Percentiles rank a stretch among this genome's conserved stretches.
phyloP scores from a whole-genome alignment of 2,113 vertebrate genomes.

The Carollia perspicillata region DNA sequence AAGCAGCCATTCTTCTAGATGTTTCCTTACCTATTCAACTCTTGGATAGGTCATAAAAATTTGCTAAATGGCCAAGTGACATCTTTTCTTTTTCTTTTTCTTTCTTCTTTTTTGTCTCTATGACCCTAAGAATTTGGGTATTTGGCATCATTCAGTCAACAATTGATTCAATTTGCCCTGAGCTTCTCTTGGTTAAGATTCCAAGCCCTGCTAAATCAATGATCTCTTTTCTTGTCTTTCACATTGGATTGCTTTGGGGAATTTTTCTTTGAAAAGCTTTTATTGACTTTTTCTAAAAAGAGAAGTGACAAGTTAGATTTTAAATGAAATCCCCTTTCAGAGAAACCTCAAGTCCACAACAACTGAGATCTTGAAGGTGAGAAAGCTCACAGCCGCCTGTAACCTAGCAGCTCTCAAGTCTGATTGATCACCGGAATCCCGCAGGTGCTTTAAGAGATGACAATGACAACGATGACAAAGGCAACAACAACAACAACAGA shows the following conservation, averaged over 20 bases:
- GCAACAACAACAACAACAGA: rapidly evolving
- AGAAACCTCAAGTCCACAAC: neutral
- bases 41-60: neutral
- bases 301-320: slow-evolving; percentile 23
- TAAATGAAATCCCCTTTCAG: slow-evolving; percentile 9
- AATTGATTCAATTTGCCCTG: slow-evolving; percentile 7
- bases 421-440: neutral
- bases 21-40: neutral
- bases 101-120: slow-evolving; percentile 28
- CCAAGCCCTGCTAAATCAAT: slow-evolving; percentile 42
- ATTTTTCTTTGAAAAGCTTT: slow-evolving; percentile 62
- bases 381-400: neutral
- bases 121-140: neutral
- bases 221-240: slow-evolving; percentile 51
- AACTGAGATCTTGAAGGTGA: neutral
- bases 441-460: neutral
- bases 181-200: slow-evolving; percentile 29
- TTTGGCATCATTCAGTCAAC: slow-evolving; percentile 38
- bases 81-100: slow-evolving; percentile 2
- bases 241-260: slow-evolving; percentile 48
- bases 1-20: neutral
- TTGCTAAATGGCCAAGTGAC: neutral
- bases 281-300: slow-evolving; percentile 62
- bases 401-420: neutral
- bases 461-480: rapidly evolving